phyloP scores from a whole-genome alignment of 2,888 invertebrate species.

The Timema cristinae region DNA sequence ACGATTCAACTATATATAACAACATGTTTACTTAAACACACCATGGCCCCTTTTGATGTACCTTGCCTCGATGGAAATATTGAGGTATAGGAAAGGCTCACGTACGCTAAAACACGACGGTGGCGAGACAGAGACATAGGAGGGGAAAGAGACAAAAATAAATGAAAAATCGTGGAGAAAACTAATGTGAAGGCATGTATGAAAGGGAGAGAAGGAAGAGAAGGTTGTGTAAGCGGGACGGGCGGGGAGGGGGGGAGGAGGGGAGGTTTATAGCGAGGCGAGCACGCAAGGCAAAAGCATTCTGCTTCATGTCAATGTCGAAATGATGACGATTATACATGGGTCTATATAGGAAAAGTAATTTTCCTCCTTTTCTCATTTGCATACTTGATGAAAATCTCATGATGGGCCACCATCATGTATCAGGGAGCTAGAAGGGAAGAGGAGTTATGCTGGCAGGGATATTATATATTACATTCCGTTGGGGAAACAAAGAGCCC shows the following conservation, averaged over 20 bases:
- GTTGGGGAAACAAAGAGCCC: not conserved
- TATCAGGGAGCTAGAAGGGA: not conserved
- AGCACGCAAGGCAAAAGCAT: too few relatives aligned
- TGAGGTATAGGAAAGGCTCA: conserved; percentile 2
- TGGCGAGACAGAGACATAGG: not conserved
- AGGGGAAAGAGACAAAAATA: conserved; percentile 7
- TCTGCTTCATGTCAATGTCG: conserved; percentile 45
- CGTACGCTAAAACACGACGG: not conserved
- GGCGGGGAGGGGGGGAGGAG: too few relatives aligned
- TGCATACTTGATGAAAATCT: conserved; percentile 49
- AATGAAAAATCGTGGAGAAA: conserved; percentile 13
- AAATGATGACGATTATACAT: conserved; percentile 47
- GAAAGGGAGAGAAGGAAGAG: conserved; percentile 6
- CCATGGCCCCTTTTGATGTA: conserved; percentile 1
- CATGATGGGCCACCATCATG: conserved; percentile 37
- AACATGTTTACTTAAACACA: not conserved
- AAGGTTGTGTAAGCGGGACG: not conserved
- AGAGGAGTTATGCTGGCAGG: conserved; percentile 1
- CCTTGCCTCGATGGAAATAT: not conserved
- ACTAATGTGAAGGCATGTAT: not conserved
- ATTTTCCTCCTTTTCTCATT: conserved; percentile 30
- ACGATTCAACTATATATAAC: too few relatives aligned
- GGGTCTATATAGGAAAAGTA: conserved; percentile 30
- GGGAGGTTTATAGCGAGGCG: too few relatives aligned
- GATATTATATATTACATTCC: conserved; percentile 15